Percentiles rank a stretch among this genome's conserved stretches.
Conservation (phyloP, 1,140 invertebrate species). For the Drosophila persimilis region DNA sequence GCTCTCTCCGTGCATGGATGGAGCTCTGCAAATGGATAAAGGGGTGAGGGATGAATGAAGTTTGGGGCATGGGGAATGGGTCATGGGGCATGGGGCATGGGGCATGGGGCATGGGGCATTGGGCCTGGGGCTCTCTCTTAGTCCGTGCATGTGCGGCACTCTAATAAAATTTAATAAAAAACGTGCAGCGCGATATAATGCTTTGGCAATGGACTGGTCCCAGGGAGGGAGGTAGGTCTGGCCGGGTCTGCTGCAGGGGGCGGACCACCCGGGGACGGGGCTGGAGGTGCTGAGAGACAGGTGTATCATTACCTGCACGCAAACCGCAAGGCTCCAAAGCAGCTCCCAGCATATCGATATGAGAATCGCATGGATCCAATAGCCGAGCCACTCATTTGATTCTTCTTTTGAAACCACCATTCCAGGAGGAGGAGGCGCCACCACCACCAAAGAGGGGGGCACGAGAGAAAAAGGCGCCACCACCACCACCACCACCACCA, state of each 20-base stretch:
- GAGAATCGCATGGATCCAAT: constrained; percentile 45
- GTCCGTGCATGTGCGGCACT: constrained; percentile 65
- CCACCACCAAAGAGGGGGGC: neutral
- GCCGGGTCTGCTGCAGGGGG: too few relatives aligned
- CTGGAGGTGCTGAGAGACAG: constrained; percentile 4
- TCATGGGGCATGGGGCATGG: constrained; percentile 17
- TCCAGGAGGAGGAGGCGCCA: neutral
- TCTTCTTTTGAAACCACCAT: constrained; percentile 48
- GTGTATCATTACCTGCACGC: constrained; percentile 39
- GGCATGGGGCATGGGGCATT: neutral
- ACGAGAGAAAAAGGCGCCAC: neutral
- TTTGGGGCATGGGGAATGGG: too few relatives aligned
- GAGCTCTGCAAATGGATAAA: constrained; percentile 21
- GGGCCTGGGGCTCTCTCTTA: constrained; percentile 20
- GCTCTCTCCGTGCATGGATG: neutral
- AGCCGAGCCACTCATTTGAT: constrained; percentile 57
- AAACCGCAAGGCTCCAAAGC: constrained; percentile 45
- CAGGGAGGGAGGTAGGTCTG: neutral
- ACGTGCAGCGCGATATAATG: constrained; percentile 75
- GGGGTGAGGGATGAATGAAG: neutral
- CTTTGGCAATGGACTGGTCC: constrained; percentile 59
- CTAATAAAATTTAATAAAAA: constrained; percentile 81
- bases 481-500: neutral
- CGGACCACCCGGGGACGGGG: too few relatives aligned
- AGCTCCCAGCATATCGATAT: constrained; percentile 68